Evolutionary conservation across 2,888 invertebrate species (phyloP), one percentile per base, ranked within the genome.

Genomic region (Lycia hirtaria): DNA sequence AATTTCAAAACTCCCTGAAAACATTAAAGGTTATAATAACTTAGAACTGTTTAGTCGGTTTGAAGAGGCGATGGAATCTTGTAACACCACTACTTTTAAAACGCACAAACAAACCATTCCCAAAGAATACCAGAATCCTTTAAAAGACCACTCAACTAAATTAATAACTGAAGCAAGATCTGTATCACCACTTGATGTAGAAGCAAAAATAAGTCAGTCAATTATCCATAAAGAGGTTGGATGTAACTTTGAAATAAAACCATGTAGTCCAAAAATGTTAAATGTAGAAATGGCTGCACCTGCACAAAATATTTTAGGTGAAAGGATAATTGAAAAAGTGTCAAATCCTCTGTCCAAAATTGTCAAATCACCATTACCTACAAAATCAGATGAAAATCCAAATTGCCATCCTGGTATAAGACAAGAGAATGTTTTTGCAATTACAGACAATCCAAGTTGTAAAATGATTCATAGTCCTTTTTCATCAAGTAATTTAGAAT

Each of bases 161-260:
- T 74, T 70, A 59, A 48, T 67, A n/a, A 53, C 71, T 40, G 72
- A 72, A 38, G 41, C 73, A n/a, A 80, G 92, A 32, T 85, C 92
- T 30, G 51, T 88, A 20, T 92, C 92, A 30, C 92, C 92, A 53
- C 76, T 92, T 62, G 92, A 93, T 78, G 92, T 93, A 30, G 92
- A 93, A 79, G 81, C 92, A 40, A 92, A 92, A 81, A 93, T 93
- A 68, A 93, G 91, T 68, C 92, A 93, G 64, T 93, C 92, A 9
- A 85, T 93, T 19, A 93, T 93, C 62, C 92, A 92, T 65, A 93
- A 93, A 78, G 92, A 93, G 71, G 92, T 92, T 47, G 90, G 92
- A 22, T 92, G 92, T 70, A 93, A 92, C 74, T 92, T 92, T 81
- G 92, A 92, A 81, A 92, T 92, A 60, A 91, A 85, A 63, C 92